Conservation (phyloP, 2,888 invertebrate genomes). For the Fragum sueziense region DNA sequence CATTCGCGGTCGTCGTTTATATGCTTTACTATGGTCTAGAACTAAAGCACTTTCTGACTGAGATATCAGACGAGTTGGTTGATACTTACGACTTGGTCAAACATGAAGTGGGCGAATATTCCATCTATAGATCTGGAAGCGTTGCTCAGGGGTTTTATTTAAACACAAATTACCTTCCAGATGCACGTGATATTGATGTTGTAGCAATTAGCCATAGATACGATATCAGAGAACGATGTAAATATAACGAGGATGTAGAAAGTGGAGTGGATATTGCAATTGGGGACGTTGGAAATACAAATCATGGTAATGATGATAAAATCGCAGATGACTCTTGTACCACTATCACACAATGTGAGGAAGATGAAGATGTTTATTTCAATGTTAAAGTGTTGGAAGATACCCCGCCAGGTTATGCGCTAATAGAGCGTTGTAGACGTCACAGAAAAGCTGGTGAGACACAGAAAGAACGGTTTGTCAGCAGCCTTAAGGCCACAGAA, state of each 20-base stretch:
- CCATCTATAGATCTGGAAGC: conserved; percentile 41
- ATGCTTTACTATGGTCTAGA: conserved; percentile 46
- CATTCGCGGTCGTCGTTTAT: conserved; percentile 32
- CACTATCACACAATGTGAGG: neutral
- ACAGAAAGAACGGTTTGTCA: conserved; percentile 30
- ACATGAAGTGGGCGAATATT: conserved; percentile 25
- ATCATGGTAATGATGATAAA: neutral
- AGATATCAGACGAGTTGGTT: conserved; percentile 28
- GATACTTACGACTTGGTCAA: conserved; percentile 6
- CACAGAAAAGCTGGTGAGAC: conserved; percentile 1
- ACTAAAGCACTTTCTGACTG: conserved; percentile 32
- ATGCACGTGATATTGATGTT: conserved; percentile 45
- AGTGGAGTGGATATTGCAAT: neutral
- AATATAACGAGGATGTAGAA: conserved; percentile 24
- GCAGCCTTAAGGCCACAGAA: conserved; percentile 31
- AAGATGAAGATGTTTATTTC: conserved; percentile 14
- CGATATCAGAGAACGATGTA: conserved; percentile 32
- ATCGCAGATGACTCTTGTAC: neutral
- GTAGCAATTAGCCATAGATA: conserved; percentile 33
- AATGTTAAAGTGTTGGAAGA: conserved; percentile 35
- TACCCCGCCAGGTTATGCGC: conserved; percentile 29
- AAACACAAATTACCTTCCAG: conserved; percentile 27
- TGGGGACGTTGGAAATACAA: neutral
- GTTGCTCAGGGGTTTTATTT: conserved; percentile 46
- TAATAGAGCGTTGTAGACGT: conserved; percentile 30